A percentile compares a stretch with the other conserved stretches of the same genome.
Evolutionary conservation across 2,797 vertebrate species (phyloP).

Genomic region (Luscinia luscinia): DNA sequence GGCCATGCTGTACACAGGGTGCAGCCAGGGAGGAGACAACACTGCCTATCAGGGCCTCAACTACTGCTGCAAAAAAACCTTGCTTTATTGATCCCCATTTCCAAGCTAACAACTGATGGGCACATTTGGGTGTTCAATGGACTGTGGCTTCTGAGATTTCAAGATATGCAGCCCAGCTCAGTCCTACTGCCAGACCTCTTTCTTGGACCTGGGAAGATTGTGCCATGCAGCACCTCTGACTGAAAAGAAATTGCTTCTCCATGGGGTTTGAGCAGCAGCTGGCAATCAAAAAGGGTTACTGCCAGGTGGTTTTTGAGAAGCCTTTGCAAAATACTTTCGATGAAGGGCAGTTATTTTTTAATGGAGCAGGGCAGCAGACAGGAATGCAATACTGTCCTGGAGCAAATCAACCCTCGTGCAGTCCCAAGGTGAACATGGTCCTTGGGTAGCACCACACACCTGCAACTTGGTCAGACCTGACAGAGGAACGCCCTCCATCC

Average conservation of each 20-base stretch:
- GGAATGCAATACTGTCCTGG: background rate
- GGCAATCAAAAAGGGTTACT: background rate
- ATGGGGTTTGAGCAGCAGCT: background rate
- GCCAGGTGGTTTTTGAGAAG: background rate
- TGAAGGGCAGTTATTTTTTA: background rate
- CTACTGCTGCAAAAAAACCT: background rate
- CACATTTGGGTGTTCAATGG: background rate
- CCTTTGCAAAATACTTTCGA: background rate
- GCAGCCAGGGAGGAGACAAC: background rate
- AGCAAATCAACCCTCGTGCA: background rate
- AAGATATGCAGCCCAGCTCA: background rate
- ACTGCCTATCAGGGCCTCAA: background rate
- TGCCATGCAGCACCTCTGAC: background rate
- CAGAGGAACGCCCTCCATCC: background rate
- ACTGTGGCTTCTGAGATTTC: background rate
- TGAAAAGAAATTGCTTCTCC: background rate
- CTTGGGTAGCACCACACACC: background rate
- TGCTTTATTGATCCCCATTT: background rate
- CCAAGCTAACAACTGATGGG: background rate
- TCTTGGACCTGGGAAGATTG: background rate
- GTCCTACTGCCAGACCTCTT: background rate
- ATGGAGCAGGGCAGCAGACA: background rate
- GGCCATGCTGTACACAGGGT: accelerated
- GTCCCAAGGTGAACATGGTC: background rate
- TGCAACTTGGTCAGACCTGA: background rate